phyloP scores from a whole-genome alignment of 37 sponge, comb jelly and placozoan species.

The Halichondria panicea region DNA sequence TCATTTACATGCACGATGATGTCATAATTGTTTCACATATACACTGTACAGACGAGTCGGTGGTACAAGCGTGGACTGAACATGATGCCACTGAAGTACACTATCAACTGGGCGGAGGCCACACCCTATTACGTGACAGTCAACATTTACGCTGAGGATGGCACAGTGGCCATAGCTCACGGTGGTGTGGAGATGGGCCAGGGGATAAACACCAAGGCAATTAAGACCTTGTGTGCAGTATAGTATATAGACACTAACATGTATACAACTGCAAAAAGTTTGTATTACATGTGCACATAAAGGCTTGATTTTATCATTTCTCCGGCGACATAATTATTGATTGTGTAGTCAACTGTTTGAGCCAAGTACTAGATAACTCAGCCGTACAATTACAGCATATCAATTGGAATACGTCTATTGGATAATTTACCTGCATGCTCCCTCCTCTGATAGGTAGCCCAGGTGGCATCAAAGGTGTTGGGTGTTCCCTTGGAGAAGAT shows the following conservation, averaged over 20 bases:
- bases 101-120: conserved; percentile 18
- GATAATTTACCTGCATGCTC: neutral
- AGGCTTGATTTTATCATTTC: no score
- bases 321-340: no score
- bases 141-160: conserved; percentile 71
- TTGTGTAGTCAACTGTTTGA: no score
- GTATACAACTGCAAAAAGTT: no score
- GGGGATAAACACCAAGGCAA: conserved; percentile 79
- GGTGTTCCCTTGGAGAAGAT: conserved; percentile 64
- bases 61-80: conserved; percentile 69
- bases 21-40: neutral
- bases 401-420: neutral
- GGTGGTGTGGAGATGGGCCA: conserved; percentile 87
- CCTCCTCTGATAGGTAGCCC: conserved; percentile 52
- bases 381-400: no score
- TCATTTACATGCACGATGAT: neutral
- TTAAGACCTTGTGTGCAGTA: neutral
- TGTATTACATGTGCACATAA: no score
- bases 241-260: no score
- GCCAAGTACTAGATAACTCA: no score
- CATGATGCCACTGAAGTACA: conserved; percentile 55
- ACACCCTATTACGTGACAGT: conserved; percentile 57
- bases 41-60: conserved; percentile 54
- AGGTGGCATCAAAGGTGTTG: conserved; percentile 71
- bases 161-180: conserved; percentile 69